Evolutionary conservation across 2,797 vertebrate genomes (phyloP).

Genomic region (Pangasius sanitwongsei): DNA sequence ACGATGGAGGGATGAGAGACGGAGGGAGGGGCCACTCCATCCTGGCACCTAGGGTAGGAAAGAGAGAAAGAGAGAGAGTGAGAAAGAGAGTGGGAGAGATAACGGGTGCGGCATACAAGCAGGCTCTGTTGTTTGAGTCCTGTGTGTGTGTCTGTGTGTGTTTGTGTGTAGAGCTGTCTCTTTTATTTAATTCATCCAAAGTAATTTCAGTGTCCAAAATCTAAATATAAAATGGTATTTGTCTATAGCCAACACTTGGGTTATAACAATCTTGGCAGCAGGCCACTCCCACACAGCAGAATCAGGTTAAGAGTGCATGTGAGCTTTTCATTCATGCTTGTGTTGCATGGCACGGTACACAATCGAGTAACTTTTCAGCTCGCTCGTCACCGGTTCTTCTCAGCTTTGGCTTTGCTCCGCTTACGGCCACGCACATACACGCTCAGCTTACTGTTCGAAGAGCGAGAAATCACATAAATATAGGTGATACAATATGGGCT

Average conservation of each 20-base stretch:
- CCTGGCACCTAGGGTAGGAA: slow-evolving; percentile 6
- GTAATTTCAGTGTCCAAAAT: background rate
- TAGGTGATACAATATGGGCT: background rate
- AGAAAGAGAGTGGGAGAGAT: slow-evolving; percentile 2
- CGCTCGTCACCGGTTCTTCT: background rate
- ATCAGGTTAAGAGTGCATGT: background rate
- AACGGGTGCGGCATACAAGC: slow-evolving; percentile 45
- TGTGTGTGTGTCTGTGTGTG: slow-evolving; percentile 12
- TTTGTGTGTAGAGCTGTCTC: background rate
- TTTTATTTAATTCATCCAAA: slow-evolving; percentile 4
- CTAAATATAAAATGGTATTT: background rate
- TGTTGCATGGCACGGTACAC: background rate
- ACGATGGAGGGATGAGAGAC: slow-evolving; percentile 31
- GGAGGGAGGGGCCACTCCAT: slow-evolving; percentile 8
- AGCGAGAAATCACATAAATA: background rate
- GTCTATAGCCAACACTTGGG: background rate
- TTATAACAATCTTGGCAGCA: background rate
- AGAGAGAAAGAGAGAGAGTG: background rate
- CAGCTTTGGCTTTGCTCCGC: background rate
- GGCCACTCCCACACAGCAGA: slow-evolving; percentile 13
- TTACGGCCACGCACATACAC: background rate
- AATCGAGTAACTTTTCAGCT: slow-evolving; percentile 8
- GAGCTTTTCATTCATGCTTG: slow-evolving; percentile 5
- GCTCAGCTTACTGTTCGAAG: background rate
- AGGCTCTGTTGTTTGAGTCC: slow-evolving; percentile 46